Conservation (phyloP, 2,888 invertebrate genomes). For the Zygaena filipendulae region DNA sequence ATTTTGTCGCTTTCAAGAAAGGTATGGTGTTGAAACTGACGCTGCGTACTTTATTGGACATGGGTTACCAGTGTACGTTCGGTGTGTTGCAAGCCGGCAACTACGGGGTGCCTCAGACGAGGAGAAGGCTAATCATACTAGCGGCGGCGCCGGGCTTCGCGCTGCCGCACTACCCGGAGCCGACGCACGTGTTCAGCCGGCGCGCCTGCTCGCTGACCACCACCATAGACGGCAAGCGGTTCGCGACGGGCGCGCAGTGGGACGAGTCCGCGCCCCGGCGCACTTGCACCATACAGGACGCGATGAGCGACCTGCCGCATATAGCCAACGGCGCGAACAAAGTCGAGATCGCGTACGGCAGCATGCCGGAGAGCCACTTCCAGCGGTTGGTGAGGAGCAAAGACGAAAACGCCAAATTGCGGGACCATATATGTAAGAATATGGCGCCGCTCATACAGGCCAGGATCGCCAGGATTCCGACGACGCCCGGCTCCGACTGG, state of each 20-base stretch:
- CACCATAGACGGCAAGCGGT: slow-evolving; percentile 55
- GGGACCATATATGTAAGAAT: slow-evolving; percentile 86
- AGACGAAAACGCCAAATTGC: slow-evolving; percentile 63
- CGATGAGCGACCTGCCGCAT: slow-evolving; percentile 83
- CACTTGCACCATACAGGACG: slow-evolving; percentile 82
- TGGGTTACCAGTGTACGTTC: slow-evolving; percentile 91
- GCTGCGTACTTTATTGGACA: slow-evolving; percentile 77
- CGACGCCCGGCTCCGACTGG: slow-evolving; percentile 84
- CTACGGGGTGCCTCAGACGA: slow-evolving; percentile 86
- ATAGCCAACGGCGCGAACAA: slow-evolving; percentile 77
- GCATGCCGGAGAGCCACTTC: slow-evolving; percentile 78
- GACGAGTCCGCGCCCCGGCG: slow-evolving; percentile 78
- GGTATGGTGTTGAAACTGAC: slow-evolving; percentile 85
- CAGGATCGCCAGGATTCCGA: slow-evolving; percentile 80
- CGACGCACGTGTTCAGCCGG: slow-evolving; percentile 79
- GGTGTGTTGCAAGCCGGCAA: slow-evolving; percentile 89
- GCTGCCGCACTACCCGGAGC: slow-evolving; percentile 82
- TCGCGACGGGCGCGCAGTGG: slow-evolving; percentile 68
- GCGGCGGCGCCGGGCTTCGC: slow-evolving; percentile 84
- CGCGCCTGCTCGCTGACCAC: slow-evolving; percentile 71
- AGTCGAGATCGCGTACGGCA: slow-evolving; percentile 77
- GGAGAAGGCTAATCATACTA: slow-evolving; percentile 80
- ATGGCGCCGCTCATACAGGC: slow-evolving; percentile 84
- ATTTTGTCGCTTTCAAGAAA: slow-evolving; percentile 85
- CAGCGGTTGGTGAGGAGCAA: slow-evolving; percentile 75